Conservation (phyloP, 2,113 vertebrate genomes). For the Cottus gobio region DNA sequence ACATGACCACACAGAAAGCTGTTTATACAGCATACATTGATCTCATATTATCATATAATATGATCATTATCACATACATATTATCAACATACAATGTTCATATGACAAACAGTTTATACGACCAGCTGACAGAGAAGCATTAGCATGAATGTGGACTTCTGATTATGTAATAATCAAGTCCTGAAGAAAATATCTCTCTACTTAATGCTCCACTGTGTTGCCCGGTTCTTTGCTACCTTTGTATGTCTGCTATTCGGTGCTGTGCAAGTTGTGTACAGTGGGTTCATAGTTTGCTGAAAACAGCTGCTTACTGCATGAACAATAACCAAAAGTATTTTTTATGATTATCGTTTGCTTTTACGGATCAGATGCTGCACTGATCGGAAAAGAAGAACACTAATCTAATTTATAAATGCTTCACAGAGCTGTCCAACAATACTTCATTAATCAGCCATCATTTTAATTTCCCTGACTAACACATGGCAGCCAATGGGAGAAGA, state of each 20-base stretch:
- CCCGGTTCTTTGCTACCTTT: background rate
- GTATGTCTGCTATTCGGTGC: background rate
- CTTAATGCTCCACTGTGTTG: background rate
- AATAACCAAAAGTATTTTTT: background rate
- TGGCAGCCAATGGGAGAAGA: slow-evolving; percentile 35
- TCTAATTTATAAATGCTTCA: background rate
- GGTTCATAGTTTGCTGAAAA: background rate
- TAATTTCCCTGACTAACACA: slow-evolving; percentile 10
- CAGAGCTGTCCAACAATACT: background rate
- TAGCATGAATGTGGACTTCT: background rate
- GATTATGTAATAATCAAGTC: background rate
- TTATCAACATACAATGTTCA: background rate
- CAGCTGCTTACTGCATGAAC: background rate
- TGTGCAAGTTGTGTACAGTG: background rate
- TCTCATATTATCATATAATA: background rate
- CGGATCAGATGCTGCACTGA: slow-evolving; percentile 4
- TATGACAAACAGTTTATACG: background rate
- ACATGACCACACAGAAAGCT: background rate
- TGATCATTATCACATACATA: background rate
- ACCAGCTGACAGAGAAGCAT: background rate
- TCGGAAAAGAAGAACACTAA: slow-evolving; percentile 13
- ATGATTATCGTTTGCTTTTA: background rate
- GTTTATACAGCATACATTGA: background rate
- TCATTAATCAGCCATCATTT: slow-evolving; percentile 7
- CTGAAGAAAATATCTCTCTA: background rate